Conservation (phyloP, 2,797 vertebrate species). For the Halcyon badia region DNA sequence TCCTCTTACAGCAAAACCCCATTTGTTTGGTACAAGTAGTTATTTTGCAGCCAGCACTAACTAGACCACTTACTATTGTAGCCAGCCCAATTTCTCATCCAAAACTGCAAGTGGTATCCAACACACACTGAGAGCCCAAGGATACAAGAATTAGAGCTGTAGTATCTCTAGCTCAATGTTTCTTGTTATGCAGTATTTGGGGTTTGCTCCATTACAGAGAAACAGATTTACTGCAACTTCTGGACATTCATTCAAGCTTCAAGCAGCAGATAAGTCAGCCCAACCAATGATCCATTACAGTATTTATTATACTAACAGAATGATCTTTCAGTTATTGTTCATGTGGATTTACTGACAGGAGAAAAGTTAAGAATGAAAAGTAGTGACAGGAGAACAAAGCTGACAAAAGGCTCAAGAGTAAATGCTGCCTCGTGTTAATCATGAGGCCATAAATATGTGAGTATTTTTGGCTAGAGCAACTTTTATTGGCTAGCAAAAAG, state of each 20-base stretch:
- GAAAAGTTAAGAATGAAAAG: not conserved
- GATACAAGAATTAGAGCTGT: slow-evolving; percentile 47
- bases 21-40: slow-evolving; percentile 21
- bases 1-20: not conserved
- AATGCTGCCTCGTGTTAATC: not conserved
- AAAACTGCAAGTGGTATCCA: slow-evolving; percentile 27
- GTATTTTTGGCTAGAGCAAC: not conserved
- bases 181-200: not conserved
- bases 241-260: slow-evolving; percentile 20
- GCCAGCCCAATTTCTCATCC: slow-evolving; percentile 42
- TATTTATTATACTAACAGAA: slow-evolving; percentile 44
- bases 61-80: slow-evolving; percentile 39
- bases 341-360: slow-evolving; percentile 5
- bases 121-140: slow-evolving; percentile 34
- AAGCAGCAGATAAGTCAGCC: slow-evolving; percentile 32
- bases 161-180: not conserved
- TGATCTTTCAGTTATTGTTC: slow-evolving; percentile 11
- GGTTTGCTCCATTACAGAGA: slow-evolving; percentile 6
- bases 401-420: not conserved
- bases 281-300: not conserved
- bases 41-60: slow-evolving; percentile 46
- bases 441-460: not conserved
- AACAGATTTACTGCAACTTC: slow-evolving; percentile 27
- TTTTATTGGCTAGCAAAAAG: not conserved
- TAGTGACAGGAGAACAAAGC: not conserved